Evolutionary conservation across 2,888 invertebrate species (phyloP).

Genomic region (Diploptera punctata): DNA sequence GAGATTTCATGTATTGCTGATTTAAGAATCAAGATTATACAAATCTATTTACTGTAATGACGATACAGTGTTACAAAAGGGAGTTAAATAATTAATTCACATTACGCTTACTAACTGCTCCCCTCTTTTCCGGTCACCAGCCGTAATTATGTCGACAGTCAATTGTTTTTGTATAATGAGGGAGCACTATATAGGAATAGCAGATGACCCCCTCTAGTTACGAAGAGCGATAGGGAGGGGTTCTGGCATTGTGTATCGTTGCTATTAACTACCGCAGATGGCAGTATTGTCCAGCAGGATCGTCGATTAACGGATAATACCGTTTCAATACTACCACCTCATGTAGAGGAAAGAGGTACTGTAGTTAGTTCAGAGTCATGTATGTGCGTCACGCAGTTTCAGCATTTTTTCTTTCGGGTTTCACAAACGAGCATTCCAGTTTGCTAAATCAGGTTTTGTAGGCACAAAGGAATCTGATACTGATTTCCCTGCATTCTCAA

Average conservation of each 20-base stretch:
- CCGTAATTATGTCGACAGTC: constrained; percentile 10
- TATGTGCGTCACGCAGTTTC: too few species aligned
- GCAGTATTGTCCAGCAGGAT: background rate
- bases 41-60: constrained; percentile 4
- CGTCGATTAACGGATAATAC: too few species aligned
- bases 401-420: too few species aligned
- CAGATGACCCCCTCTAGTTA: background rate
- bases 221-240: too few species aligned
- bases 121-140: background rate
- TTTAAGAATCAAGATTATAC: constrained; percentile 4
- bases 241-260: constrained; percentile 13
- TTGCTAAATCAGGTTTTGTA: too few species aligned
- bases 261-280: constrained; percentile 16
- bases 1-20: background rate
- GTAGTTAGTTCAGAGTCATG: too few species aligned
- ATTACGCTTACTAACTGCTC: background rate
- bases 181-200: background rate
- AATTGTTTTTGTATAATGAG: constrained; percentile 26
- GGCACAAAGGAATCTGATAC: too few species aligned
- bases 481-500: too few species aligned
- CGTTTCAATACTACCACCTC: too few species aligned
- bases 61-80: background rate
- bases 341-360: too few species aligned
- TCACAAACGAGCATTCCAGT: too few species aligned
- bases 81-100: constrained; percentile 9